Conservation (phyloP, 2,113 vertebrate genomes). For the Athene noctua region DNA sequence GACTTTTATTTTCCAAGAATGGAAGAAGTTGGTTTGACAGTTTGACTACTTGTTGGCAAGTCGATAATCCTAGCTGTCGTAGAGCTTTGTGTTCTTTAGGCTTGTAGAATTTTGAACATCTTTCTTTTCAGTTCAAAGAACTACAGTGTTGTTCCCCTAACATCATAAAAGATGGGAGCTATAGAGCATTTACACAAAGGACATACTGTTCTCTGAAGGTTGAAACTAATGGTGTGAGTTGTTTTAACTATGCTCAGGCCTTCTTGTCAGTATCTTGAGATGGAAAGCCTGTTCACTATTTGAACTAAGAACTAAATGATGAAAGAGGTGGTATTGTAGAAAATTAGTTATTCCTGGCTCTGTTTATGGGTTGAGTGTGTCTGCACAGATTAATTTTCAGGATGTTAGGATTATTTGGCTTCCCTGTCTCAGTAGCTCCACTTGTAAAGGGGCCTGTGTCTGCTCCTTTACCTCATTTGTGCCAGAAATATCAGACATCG, state of each 20-base stretch:
- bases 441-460: background rate
- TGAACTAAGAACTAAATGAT: background rate
- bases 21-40: background rate
- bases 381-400: background rate
- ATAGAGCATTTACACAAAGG: background rate
- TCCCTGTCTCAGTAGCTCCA: background rate
- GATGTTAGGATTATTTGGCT: background rate
- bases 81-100: background rate
- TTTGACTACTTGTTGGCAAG: background rate
- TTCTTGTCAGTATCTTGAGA: background rate
- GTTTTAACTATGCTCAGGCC: background rate
- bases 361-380: background rate
- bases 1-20: background rate
- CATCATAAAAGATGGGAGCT: background rate
- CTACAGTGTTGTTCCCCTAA: background rate
- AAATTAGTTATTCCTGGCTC: background rate
- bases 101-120: background rate
- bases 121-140: background rate
- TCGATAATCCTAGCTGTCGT: background rate
- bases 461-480: background rate
- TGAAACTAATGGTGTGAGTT: background rate
- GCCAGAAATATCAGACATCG: background rate
- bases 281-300: background rate
- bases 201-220: background rate
- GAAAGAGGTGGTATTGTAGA: background rate